Evolutionary conservation across 2,797 vertebrate genomes (phyloP).

Genomic region (Buphagus erythrorhynchus): DNA sequence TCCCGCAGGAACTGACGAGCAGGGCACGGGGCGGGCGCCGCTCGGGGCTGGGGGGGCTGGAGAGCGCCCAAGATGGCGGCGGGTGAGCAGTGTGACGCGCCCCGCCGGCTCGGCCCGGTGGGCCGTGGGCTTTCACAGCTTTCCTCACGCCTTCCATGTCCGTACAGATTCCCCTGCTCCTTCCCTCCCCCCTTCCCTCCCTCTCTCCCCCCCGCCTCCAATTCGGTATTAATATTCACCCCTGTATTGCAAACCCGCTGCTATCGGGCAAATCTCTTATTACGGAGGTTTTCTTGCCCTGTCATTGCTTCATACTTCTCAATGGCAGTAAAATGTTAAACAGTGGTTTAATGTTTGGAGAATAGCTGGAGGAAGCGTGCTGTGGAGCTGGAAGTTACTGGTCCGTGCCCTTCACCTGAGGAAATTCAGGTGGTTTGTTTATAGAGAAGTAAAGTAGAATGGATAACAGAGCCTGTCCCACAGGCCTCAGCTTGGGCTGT

Average conservation of each 20-base stretch:
- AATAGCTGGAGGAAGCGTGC: neutral
- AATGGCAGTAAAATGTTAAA: neutral
- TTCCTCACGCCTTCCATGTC: accelerated
- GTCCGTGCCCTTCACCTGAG: neutral
- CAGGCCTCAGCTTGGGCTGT: accelerated
- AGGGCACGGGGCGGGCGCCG: accelerated
- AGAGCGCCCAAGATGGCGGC: neutral
- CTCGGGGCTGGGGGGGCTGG: neutral
- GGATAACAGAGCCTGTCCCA: accelerated
- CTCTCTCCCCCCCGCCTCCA: too few relatives aligned
- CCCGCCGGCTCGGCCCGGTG: accelerated
- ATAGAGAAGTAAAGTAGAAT: neutral
- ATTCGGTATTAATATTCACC: accelerated
- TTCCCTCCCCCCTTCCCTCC: accelerated
- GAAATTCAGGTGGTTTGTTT: neutral
- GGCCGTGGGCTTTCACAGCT: accelerated
- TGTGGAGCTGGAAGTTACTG: neutral
- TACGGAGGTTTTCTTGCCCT: neutral
- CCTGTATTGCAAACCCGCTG: accelerated
- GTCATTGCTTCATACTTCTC: accelerated
- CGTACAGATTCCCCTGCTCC: accelerated
- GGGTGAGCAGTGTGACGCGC: accelerated
- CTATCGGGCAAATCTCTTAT: accelerated
- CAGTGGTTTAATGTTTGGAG: neutral
- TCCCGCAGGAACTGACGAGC: neutral